Evolutionary conservation across 2,888 invertebrate species (phyloP), one percentile per base, ranked within the genome.

Genomic region (Hypsopygia costalis): DNA sequence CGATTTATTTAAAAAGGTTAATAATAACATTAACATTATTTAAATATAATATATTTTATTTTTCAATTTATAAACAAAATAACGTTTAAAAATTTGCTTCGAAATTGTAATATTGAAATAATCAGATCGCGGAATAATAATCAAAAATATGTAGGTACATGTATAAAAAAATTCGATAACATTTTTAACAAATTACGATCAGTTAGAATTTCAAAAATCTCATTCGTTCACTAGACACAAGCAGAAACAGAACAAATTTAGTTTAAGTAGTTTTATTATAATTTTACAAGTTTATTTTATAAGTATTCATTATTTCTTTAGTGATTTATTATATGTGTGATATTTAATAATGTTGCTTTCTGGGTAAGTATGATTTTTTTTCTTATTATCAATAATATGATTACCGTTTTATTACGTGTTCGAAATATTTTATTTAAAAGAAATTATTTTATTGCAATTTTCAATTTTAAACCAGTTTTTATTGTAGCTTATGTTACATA

Each of bases 211-310:
- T 54, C 45, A 59, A 69, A 56, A 59, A 51, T 45, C n/a, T 61
- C 85, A 86, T 83, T 86, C 64, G 73, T 72, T 57, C 61, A 49
- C 45, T 63, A 62, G 76, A 56, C 75, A 73, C 77, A 68, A 70
- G 67, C 69, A 51, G 41, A 61, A 58, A 66, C 57, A 63, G 65
- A 68, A 65, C 62, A 55, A 62, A 55, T 42, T 53, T 52, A 43
- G 38, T 43, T 39, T 40, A 30, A 40, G 46, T n/a, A 52, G 45
- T 62, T 64, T 37, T 40, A 49, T 63, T 69, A 69, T 58, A 62
- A 53, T 51, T 66, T 62, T 47, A 40, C 41, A 47, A 11, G 5
- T 35, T 40, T 43, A 51, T 35, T 41, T 43, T 52, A 47, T 46
- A 43, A 49, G 51, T 52, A 48, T 47, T 47, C 43, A 38, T n/a